Evolutionary conservation across 2,797 vertebrate genomes (phyloP).

Genomic region (Gymnodraco acuticeps): DNA sequence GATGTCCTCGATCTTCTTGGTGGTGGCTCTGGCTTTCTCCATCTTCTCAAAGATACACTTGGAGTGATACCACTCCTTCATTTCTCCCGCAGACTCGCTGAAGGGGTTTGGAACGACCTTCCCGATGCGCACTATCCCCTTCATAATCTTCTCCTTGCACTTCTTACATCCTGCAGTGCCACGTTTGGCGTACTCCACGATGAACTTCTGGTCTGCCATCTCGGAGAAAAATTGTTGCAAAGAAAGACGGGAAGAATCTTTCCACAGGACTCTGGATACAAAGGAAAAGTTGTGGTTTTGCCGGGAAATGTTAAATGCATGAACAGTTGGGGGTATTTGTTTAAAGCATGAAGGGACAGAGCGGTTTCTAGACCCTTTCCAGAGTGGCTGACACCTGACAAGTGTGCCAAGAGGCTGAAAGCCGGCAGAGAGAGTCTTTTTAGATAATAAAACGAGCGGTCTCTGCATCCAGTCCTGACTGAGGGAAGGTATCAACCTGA

Average conservation of each 20-base stretch:
- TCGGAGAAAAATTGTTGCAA: slow-evolving; percentile 56
- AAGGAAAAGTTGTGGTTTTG: slow-evolving; percentile 6
- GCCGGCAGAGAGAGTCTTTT: slow-evolving; percentile 58
- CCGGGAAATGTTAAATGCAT: background rate
- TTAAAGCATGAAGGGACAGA: slow-evolving; percentile 13
- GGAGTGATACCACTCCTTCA: slow-evolving; percentile 99
- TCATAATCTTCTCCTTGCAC: slow-evolving; percentile 97
- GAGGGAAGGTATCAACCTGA: slow-evolving; percentile 32
- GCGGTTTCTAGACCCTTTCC: slow-evolving; percentile 9
- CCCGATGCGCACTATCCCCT: slow-evolving; percentile 94
- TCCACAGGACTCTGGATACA: slow-evolving; percentile 1
- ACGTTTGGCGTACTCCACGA: slow-evolving; percentile 97
- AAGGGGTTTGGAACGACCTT: slow-evolving; percentile 98
- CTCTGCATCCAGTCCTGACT: slow-evolving; percentile 84
- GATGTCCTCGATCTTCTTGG: slow-evolving; percentile 97
- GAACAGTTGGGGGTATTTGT: background rate
- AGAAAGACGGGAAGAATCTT: background rate
- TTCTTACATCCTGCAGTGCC: slow-evolving; percentile 98
- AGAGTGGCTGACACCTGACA: background rate
- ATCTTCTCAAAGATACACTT: slow-evolving; percentile 99
- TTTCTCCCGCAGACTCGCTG: slow-evolving; percentile 95
- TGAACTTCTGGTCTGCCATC: slow-evolving; percentile 96
- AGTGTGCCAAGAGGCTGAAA: slow-evolving; percentile 16
- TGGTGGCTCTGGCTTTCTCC: slow-evolving; percentile 92
- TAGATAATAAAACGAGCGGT: slow-evolving; percentile 50